Conservation (phyloP, 2,888 invertebrate species). For the Choreutis nemorana region DNA sequence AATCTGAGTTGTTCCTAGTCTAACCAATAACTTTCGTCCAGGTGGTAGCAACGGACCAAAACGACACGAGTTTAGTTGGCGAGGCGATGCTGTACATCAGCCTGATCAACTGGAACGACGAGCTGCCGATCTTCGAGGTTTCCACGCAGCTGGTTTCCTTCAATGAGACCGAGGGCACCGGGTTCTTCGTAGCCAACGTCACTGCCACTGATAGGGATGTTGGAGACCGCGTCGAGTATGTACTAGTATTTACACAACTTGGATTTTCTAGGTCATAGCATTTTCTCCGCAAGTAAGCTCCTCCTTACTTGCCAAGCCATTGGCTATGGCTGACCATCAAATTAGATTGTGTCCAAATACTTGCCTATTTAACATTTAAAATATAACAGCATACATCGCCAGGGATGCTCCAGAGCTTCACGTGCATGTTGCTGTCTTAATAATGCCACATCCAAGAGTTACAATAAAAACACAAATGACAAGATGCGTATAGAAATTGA, state of each 20-base stretch:
- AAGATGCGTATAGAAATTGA: too few species aligned
- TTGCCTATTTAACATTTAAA: too few species aligned
- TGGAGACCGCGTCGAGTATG: slow-evolving; percentile 66
- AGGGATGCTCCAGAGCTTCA: too few species aligned
- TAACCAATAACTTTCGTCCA: slow-evolving; percentile 11
- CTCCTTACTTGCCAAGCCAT: too few species aligned
- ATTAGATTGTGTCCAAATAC: too few species aligned
- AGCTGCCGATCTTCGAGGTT: slow-evolving; percentile 68
- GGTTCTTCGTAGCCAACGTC: slow-evolving; percentile 55
- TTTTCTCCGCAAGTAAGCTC: too few species aligned
- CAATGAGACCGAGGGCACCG: slow-evolving; percentile 63
- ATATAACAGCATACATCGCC: too few species aligned
- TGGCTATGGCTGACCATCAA: too few species aligned
- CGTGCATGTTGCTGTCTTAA: too few species aligned
- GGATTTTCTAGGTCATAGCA: neutral
- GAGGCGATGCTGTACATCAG: slow-evolving; percentile 48
- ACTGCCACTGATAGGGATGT: slow-evolving; percentile 70
- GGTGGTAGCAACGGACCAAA: slow-evolving; percentile 43
- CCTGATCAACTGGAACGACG: slow-evolving; percentile 76
- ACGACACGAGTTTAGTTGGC: slow-evolving; percentile 29
- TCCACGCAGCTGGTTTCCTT: slow-evolving; percentile 36
- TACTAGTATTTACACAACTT: slow-evolving; percentile 10
- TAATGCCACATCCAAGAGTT: too few species aligned
- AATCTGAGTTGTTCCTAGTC: too few species aligned
- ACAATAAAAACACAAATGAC: too few species aligned